Base-by-base conservation (phyloP, 2,113 vertebrate species). In the Cisticola juncidis region DNA sequence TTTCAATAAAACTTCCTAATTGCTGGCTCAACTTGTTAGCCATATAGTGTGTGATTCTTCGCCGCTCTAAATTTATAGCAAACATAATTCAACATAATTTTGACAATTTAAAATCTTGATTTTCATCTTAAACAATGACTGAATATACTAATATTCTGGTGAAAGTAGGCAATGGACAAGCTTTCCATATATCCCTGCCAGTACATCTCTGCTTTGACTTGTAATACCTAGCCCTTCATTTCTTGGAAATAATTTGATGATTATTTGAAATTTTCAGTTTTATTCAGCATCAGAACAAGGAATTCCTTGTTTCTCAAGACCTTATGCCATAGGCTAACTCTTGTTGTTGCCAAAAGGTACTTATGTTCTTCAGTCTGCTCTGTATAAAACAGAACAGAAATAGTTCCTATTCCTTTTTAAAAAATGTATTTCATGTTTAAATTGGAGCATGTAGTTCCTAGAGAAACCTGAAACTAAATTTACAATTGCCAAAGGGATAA, bases 211-310 rank as follows among this genome's bases (percentile, higher is more conserved):
- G 2, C 36, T 88, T 86, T 78, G n/a, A 40, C 73, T 83, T 91
- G 14, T 21, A 81, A 47, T 84, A 60, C 36, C 33, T 76, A 91
- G 69, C 44, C n/a, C 29, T 91, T 69, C 35, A 48, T 90, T 84
- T 84, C 72, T 91, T 86, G 48, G 23, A 82, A 95, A 84, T 23
- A 94, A 84, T 64, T 93, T 94, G 77, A 94, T 81, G 40, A 87
- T 91, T 91, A 38, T 73, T 92, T 82, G 65, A 93, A 71, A 72
- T 81, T 72, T 82, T 94, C 69, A 87, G 57, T 92, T 96, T 93
- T 82, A 87, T 92, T 96, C 81, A 93, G 21, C 60, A 86, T 53
- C 19, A 29, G 96, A 93, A 50, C 51, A 95, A 83, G 11, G 60
- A 92, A 92, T 95, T 87, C 21, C 44, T 26, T 33, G 38, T 79